Evolutionary conservation across 2,113 vertebrate species (phyloP), one percentile per base, ranked within the genome.

Genomic region (Corvus hawaiiensis): DNA sequence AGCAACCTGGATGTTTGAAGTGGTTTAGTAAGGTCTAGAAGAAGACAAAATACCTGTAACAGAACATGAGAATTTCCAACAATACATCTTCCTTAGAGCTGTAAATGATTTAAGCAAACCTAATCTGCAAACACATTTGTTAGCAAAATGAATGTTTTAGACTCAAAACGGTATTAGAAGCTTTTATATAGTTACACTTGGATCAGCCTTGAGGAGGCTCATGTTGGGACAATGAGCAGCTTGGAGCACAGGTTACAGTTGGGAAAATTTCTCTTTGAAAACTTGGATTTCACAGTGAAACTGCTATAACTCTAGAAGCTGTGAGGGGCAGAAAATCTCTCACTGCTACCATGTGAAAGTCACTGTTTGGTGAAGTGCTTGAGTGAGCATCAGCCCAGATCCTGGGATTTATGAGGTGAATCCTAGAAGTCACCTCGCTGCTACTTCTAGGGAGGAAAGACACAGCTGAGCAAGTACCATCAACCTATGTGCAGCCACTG

Each of bases 341-440:
- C 24, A 1, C 3, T 39, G 71, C 0, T 26, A 3, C 1, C 0
- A 0, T 33, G 28, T 44, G 32, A 16, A 33, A 58, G 11, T 33
- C 15, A 1, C 6, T 43, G 39, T 37, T 41, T 15, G 12, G 14
- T 64, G 3, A 59, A 41, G 48, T 37, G 16, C 19, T 27, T 11
- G 44, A 41, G 55, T 5, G n/a, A 56, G 6, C 18, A 16, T 21
- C 43, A 54, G 59, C 20, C 4, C 30, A 28, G 17, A 15, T 26
- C 14, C 56, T 13, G 33, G 33, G 13, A 8, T n/a, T 58, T 56
- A 0, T 33, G 28, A 44, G 63, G 20, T n/a, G 41, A 84, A 10
- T 26, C 35, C 37, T 63, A 0, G 0, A 12, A 43, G 14, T 27
- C 32, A 52, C 18, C 46, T 44, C 18, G 3, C 7, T 56, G 0